Conservation (phyloP, 1,140 invertebrate genomes). For the Heliconius nattereri region DNA sequence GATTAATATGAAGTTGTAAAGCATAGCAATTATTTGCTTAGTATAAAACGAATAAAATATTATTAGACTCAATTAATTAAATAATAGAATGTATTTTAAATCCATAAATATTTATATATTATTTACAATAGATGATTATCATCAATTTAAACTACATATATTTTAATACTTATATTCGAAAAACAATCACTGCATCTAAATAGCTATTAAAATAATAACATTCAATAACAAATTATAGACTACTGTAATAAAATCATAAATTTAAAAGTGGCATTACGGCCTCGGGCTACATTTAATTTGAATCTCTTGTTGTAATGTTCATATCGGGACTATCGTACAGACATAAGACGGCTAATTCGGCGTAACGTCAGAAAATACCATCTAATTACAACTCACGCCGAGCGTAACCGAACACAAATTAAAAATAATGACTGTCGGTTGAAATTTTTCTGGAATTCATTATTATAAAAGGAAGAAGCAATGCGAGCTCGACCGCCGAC, state of each 20-base stretch:
- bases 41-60: background rate
- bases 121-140: background rate
- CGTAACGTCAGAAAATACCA: conserved; percentile 49
- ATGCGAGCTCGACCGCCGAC: conserved; percentile 45
- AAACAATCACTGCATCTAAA: conserved; percentile 1
- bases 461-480: conserved; percentile 65
- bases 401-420: conserved; percentile 63
- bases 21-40: background rate
- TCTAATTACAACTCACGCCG: conserved; percentile 53
- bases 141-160: background rate
- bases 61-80: background rate
- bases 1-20: conserved; percentile 7
- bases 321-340: conserved; percentile 29
- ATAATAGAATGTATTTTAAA: background rate
- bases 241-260: conserved; percentile 11
- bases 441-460: conserved; percentile 68
- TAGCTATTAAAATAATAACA: conserved; percentile 10
- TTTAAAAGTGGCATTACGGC: background rate
- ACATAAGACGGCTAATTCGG: conserved; percentile 44
- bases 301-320: conserved; percentile 33
- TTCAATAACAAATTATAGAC: conserved; percentile 11
- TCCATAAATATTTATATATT: no score
- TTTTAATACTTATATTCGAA: background rate
- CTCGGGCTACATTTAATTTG: conserved; percentile 28
- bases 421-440: conserved; percentile 73